Conservation (phyloP, 2,888 invertebrate species). For the Drosophila helvetica region DNA sequence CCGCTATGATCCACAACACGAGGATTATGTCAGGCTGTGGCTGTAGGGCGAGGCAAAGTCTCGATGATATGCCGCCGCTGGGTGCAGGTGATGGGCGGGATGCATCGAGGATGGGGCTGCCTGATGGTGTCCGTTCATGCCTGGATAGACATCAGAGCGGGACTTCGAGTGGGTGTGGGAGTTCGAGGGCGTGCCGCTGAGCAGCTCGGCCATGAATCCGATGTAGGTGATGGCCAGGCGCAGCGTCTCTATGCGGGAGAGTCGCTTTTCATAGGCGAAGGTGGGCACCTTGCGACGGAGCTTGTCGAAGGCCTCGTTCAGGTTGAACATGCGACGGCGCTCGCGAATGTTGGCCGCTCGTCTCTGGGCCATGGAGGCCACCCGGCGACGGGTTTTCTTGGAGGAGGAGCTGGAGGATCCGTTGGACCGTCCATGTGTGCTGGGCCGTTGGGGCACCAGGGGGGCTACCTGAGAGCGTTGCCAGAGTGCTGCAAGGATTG, state of each 20-base stretch:
- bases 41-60: slow-evolving; percentile 83
- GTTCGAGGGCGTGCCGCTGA: slow-evolving; percentile 87
- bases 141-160: slow-evolving; percentile 81
- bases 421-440: slow-evolving; percentile 64
- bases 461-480: slow-evolving; percentile 86
- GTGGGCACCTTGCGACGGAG: slow-evolving; percentile 96
- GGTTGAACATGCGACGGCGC: slow-evolving; percentile 96
- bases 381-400: slow-evolving; percentile 93
- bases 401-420: slow-evolving; percentile 83
- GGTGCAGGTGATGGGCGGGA: slow-evolving; percentile 82
- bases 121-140: slow-evolving; percentile 82
- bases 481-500: slow-evolving; percentile 84
- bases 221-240: slow-evolving; percentile 98
- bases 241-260: slow-evolving; percentile 97
- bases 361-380: slow-evolving; percentile 95
- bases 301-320: slow-evolving; percentile 98
- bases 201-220: slow-evolving; percentile 96
- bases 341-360: slow-evolving; percentile 97
- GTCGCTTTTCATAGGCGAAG: slow-evolving; percentile 97
- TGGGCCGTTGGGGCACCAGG: slow-evolving; percentile 82
- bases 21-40: slow-evolving; percentile 79
- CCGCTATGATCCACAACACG: background rate
- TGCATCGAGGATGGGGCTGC: slow-evolving; percentile 61
- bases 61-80: slow-evolving; percentile 81
- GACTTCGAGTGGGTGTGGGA: slow-evolving; percentile 76